A percentile compares a stretch with the other conserved stretches of the same genome.
Evolutionary conservation across 1,140 invertebrate species (phyloP).

Genomic region (Whitmania pigra): DNA sequence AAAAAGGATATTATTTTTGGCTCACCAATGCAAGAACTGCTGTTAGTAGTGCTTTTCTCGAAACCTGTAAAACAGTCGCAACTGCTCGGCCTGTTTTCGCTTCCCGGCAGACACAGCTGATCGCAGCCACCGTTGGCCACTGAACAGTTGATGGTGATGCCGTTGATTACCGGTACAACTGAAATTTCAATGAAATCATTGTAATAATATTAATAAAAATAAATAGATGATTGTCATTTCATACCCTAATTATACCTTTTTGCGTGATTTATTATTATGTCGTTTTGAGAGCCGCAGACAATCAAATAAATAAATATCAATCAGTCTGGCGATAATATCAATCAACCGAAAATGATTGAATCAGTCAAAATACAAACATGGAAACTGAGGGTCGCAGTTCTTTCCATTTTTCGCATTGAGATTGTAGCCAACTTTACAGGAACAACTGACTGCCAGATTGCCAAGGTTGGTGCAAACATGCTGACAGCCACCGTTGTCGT

Average conservation of each 20-base stretch:
- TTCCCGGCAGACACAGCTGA: background rate
- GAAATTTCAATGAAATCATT: background rate
- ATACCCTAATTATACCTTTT: background rate
- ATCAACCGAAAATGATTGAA: no score
- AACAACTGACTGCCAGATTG: background rate
- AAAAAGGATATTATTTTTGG: background rate
- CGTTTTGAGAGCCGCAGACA: no score
- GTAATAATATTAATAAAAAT: no score
- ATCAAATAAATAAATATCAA: no score
- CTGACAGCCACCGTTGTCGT: slow-evolving; percentile 2
- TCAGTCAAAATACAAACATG: no score
- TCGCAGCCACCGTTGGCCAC: background rate
- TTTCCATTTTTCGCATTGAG: background rate
- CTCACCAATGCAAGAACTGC: background rate
- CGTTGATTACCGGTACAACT: background rate
- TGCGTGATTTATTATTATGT: no score
- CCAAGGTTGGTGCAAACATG: background rate
- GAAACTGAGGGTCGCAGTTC: background rate
- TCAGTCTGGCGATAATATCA: no score
- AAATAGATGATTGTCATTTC: background rate
- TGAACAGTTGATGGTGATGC: background rate
- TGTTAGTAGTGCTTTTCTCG: background rate
- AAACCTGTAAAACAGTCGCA: background rate
- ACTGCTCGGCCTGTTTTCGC: background rate
- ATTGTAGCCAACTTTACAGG: background rate